Base-by-base conservation (phyloP, 2,113 vertebrate genomes). In the Paedocypris sp. region DNA sequence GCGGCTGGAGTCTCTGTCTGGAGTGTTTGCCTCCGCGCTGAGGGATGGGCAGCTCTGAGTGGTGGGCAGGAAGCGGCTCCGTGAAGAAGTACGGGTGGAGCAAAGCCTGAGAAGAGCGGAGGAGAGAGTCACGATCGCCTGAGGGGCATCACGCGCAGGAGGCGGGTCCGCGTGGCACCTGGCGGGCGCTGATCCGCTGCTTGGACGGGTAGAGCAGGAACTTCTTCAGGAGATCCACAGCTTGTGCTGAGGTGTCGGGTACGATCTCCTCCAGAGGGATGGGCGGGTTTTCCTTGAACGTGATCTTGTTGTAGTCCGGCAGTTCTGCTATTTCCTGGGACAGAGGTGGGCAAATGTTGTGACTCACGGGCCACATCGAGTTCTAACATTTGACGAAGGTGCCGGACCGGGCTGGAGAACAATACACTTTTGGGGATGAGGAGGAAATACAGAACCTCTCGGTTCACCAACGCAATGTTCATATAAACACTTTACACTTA, bases 221-320 rank as follows among this genome's bases (percentile, higher is more conserved):
- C 29, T 72, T 76, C 49, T 82, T 79, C 38, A 93, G 87, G 39
- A 94, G 82, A 51, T 89, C 75, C 25, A 93, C 10, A 1, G 89
- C 90, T 76, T 90, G 87, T 1, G 83, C 80, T 2, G 86, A 84
- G 1, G 88, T 82, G 4, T 93, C 91, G 0, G 91, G 89, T 7
- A 92, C 85, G 3, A 93, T 83, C 67, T 91, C 84, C 66, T 87
- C 85, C 72, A 92, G 73, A 9, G 91, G 90, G 68, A 92, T 77
- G 0, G 91, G 86, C 0, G 84, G 83, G 65, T 88, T 90, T 69
- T 92, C 89, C 71, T 89, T 90, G 65, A 94, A 94, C 18, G 88
- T 88, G 76, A 94, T 93, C 76, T 94, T 94, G 64, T 91, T 92
- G 76, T 91, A 93, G 72, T 94, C 91, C 0, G 91, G 91, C 6